These are phyloP conservation scores for Crypturellus tataupa DNA, from an alignment of 2,797 vertebrate genomes.

Conservation along the genomic window DNA sequence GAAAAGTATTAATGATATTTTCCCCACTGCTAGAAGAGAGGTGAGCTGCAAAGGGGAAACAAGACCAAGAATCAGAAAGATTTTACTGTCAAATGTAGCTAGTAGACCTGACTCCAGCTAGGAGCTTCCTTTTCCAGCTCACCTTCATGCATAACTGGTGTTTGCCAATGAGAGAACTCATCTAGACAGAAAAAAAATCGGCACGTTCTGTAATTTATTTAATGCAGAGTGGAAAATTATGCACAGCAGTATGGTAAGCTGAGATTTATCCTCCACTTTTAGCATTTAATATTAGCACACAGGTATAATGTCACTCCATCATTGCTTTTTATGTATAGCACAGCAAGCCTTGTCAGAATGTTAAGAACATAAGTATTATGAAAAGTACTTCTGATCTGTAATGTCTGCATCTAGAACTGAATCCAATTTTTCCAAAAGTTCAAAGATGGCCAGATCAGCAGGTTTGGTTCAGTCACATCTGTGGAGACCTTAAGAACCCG, in stretches of 20 bases:
- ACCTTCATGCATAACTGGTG: accelerated
- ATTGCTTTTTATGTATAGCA: accelerated
- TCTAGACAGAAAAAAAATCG: not conserved
- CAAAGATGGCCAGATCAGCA: conserved; percentile 46
- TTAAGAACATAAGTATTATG: not conserved
- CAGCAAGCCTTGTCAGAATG: not conserved
- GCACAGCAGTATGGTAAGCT: not conserved
- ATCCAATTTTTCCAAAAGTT: conserved; percentile 29
- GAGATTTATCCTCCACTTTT: not conserved
- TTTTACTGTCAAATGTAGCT: not conserved
- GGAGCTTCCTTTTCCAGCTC: not conserved
- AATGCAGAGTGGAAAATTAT: not conserved
- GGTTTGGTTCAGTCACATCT: not conserved
- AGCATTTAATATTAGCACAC: accelerated
- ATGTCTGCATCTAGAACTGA: not conserved
- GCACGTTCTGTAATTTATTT: not conserved
- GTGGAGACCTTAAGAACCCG: not conserved
- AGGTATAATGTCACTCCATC: not conserved
- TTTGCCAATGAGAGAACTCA: not conserved
- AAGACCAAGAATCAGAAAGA: not conserved
- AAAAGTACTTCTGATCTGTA: conserved; percentile 4
- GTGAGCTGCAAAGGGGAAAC: not conserved
- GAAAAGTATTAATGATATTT: not conserved
- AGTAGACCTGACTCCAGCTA: not conserved
- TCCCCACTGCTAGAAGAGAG: not conserved